Evolutionary conservation across 1,140 invertebrate genomes (phyloP), one percentile per base, ranked within the genome.

Genomic region (Drosophila sturtevanti): DNA sequence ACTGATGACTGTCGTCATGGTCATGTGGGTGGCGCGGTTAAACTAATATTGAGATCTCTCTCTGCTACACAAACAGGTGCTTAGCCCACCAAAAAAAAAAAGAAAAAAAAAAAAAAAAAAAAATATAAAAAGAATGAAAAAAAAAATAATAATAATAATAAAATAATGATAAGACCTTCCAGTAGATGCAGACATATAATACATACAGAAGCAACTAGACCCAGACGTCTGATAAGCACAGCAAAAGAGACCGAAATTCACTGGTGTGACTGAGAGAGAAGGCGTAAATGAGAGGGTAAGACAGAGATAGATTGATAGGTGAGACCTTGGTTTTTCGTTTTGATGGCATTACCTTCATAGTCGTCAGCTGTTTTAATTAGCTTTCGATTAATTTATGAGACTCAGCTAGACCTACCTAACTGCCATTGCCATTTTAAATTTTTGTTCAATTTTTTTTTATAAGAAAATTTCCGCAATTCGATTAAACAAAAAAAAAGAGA

Each of bases 301-400:
- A 72, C 72, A 68, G 67, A 75, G 74, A 75, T 56, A 74, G 74
- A 56, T 27, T 4, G 21, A 27, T 54, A 54, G n/a, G 16, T 18
- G 27, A 75, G 72, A 75, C 72, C 72, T 81, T 77, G 68, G 68
- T 81, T 67, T 65, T 27, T 63, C 21, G 2, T 48, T 67, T n/a
- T 48, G 16, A 16, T 44, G 16, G 41, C 41, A 44, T 44, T 48
- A 48, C 41, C 41, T 48, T 48, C 41, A 48, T 48, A 48, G 56
- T 66, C 72, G 79, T 89, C 79, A 87, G 79, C 79, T 89, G 76
- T 66, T 87, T 48, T 87, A 89, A 87, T 87, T 87, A 79, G 79
- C 79, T 89, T 79, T 82, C 71, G 84, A 77, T 86, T 79, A 72
- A 81, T 86, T 86, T 63, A 79, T 68, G 78, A 41, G 14, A 63